Evolutionary conservation across 2,888 invertebrate species (phyloP).

Genomic region (Trilocha varians): DNA sequence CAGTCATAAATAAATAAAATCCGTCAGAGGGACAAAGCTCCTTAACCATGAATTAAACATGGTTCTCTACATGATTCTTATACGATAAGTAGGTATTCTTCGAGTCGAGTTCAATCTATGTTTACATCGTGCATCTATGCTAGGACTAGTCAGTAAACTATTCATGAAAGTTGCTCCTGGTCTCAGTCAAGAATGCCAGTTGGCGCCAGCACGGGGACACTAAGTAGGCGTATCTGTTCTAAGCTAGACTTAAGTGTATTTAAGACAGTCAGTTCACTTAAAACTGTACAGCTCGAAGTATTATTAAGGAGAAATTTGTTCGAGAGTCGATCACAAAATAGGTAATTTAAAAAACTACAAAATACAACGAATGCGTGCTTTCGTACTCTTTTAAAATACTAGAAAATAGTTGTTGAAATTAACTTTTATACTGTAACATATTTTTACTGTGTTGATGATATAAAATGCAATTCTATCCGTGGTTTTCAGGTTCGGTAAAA

Average conservation of each 20-base stretch:
- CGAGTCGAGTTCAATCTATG: constrained; percentile 25
- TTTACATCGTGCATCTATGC: constrained; percentile 35
- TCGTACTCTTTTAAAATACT: no score
- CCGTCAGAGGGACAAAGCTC: constrained; percentile 1
- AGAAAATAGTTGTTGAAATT: no score
- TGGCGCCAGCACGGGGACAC: constrained; percentile 41
- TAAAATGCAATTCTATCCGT: neutral
- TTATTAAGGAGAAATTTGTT: no score
- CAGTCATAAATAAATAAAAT: constrained; percentile 2
- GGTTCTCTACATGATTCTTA: constrained; percentile 19
- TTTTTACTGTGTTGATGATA: neutral
- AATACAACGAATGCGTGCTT: no score
- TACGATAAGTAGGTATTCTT: constrained; percentile 21
- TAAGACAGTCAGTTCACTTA: neutral
- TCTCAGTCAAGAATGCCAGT: constrained; percentile 51
- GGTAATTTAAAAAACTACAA: no score
- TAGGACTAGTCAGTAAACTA: constrained; percentile 58
- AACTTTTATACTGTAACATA: neutral
- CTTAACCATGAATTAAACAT: constrained; percentile 24
- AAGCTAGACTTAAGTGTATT: neutral
- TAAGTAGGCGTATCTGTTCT: constrained; percentile 3
- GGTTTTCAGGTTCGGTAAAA: neutral
- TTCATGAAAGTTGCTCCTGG: constrained; percentile 66
- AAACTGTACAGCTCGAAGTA: no score
- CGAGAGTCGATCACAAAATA: no score